These are phyloP conservation scores for Drosophila multiciliata DNA, from an alignment of 2,888 invertebrate genomes.

Conservation along the genomic window DNA sequence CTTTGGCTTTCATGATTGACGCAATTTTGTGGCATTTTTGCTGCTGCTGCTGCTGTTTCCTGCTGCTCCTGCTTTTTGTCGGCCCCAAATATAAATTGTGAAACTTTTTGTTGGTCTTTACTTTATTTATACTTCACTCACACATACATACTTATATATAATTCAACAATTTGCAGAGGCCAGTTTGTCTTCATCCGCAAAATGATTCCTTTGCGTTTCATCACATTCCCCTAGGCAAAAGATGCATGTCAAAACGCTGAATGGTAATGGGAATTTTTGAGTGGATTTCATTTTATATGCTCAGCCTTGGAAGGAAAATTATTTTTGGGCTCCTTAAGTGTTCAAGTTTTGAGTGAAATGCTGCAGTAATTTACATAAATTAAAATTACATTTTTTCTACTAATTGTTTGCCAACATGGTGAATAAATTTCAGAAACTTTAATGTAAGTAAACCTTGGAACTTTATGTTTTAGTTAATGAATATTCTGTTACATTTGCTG, in stretches of 20 bases:
- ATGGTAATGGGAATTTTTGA: constrained; percentile 21
- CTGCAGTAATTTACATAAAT: constrained; percentile 40
- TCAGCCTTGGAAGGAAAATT: constrained; percentile 1
- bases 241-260: constrained; percentile 38
- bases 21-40: constrained; percentile 56
- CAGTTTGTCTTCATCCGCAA: constrained; percentile 28
- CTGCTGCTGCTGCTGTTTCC: constrained; percentile 2
- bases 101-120: constrained; percentile 48
- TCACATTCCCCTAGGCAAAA: constrained; percentile 31
- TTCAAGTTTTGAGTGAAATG: constrained; percentile 23
- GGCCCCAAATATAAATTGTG: constrained; percentile 30
- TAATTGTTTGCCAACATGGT: constrained; percentile 24
- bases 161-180: constrained; percentile 53
- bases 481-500: not conserved
- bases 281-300: constrained; percentile 26
- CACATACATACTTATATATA: constrained; percentile 27
- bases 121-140: constrained; percentile 44
- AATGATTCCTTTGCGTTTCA: constrained; percentile 29
- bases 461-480: not conserved
- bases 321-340: constrained; percentile 20
- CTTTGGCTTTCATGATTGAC: constrained; percentile 51
- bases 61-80: constrained; percentile 2
- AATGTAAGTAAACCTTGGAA: not conserved
- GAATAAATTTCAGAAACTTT: not conserved
- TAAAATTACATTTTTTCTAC: constrained; percentile 23